Conservation (phyloP, 2,113 vertebrate species). For the Osmerus eperlanus region DNA sequence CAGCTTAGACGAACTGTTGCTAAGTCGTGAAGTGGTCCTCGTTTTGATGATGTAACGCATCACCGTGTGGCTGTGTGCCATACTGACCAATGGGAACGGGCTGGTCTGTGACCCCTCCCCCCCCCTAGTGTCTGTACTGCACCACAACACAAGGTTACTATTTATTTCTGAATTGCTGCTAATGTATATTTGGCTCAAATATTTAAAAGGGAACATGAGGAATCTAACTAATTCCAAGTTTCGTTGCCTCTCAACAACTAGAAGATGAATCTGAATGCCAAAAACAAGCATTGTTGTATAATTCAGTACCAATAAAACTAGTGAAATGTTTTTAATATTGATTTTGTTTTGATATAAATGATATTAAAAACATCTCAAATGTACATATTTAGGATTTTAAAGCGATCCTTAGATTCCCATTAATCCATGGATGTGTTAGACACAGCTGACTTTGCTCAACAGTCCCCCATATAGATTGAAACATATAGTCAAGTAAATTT, state of each 20-base stretch:
- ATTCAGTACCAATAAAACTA: conserved; percentile 58
- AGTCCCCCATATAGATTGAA: conserved; percentile 32
- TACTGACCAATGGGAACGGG: conserved; percentile 23
- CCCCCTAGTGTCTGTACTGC: conserved; percentile 32
- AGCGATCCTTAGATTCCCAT: conserved; percentile 27
- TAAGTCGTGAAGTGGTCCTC: conserved; percentile 7
- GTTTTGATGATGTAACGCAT: conserved; percentile 10
- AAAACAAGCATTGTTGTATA: conserved; percentile 67
- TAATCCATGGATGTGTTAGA: conserved; percentile 19
- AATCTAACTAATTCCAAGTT: conserved; percentile 39
- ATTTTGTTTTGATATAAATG: conserved; percentile 63
- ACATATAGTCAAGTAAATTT: conserved; percentile 20
- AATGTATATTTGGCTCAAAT: conserved; percentile 59
- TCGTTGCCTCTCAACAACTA: conserved; percentile 49
- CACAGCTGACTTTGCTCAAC: conserved; percentile 33
- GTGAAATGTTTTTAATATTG: conserved; percentile 56
- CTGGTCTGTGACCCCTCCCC: conserved; percentile 31
- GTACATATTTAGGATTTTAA: conserved; percentile 55
- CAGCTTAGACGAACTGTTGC: not conserved
- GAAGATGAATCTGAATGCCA: conserved; percentile 65
- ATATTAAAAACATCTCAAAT: conserved; percentile 53
- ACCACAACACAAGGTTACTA: conserved; percentile 45
- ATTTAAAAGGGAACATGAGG: conserved; percentile 66
- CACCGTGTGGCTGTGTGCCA: conserved; percentile 20
- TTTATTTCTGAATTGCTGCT: conserved; percentile 62